These are phyloP conservation scores for Limanda limanda DNA, from an alignment of 2,113 vertebrate species.

Conservation along the genomic window DNA sequence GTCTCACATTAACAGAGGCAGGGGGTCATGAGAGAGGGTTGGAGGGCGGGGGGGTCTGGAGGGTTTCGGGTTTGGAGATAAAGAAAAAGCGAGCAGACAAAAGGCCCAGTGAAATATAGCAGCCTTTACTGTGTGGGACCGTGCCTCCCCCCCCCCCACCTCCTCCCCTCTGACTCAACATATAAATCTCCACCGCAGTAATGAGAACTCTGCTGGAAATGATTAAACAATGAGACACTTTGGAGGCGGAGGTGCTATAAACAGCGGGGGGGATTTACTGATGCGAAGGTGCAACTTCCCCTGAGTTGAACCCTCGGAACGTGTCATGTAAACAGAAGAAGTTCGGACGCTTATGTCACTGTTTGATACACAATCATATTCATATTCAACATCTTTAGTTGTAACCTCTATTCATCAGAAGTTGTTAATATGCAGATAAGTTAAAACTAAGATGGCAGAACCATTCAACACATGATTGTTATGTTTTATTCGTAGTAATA, in stretches of 20 bases:
- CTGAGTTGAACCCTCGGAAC: constrained; percentile 10
- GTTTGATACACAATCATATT: too few species aligned
- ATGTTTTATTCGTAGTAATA: too few species aligned
- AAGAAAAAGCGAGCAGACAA: constrained; percentile 54
- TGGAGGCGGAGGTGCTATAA: constrained; percentile 47
- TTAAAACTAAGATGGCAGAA: too few species aligned
- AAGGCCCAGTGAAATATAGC: constrained; percentile 56
- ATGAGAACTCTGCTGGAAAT: constrained; percentile 65
- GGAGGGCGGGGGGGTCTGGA: constrained; percentile 21
- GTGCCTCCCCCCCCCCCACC: background rate
- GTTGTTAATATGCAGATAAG: too few species aligned
- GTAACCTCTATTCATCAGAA: too few species aligned
- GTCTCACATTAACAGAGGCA: constrained; percentile 54
- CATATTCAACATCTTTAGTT: too few species aligned
- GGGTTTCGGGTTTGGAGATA: constrained; percentile 40
- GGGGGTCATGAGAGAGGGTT: constrained; percentile 63
- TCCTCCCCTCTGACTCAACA: constrained; percentile 15
- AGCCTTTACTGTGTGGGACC: constrained; percentile 38
- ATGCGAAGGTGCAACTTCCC: constrained; percentile 40
- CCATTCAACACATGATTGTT: too few species aligned
- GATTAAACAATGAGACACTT: constrained; percentile 40
- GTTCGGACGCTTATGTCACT: too few species aligned
- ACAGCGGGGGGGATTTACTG: constrained; percentile 60
- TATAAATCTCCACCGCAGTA: constrained; percentile 65
- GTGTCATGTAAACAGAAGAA: background rate